Evolutionary conservation across 2,888 invertebrate genomes (phyloP), one percentile per base, ranked within the genome.

Genomic region (Apamea anceps): DNA sequence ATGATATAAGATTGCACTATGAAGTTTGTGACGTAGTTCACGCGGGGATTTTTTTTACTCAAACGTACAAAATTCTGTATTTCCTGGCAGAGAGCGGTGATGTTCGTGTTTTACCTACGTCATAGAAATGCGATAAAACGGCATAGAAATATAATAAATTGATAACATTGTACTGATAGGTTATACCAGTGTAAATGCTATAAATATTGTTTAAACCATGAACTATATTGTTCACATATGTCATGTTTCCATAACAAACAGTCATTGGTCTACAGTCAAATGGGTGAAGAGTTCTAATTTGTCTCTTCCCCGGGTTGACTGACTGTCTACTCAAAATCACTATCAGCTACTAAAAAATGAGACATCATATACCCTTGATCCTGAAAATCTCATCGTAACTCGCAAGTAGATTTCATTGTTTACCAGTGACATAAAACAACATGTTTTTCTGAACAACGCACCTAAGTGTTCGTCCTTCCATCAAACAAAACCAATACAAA

Each of bases 21-120:
- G 15, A 60, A 28, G 28, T 15, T 54, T 5, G 54, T 70, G 51
- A 48, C 82, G 84, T 72, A 51, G 42, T 18, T 18, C 37, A 32
- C 63, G 5, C 77, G 82, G 84, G 84, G 86, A 75, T 37, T 37
- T 48, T 82, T 51, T 80, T 82, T 21, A 12, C 37, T 45, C 3
- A 28, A 60, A 37, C 15, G 18, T 25, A 37, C n/a, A 37, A 25
- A 48, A 75, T 57, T 81, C 10, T 57, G 25, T 37, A 18, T 82
- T 82, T 82, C 25, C 45, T 57, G 5, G 42, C n/a, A 63, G 25
- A 15, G 10, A 66, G n/a, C 7, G 32, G 15, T 18, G n/a, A 18
- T 54, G 32, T 80, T 75, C 18, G 0, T 28, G 18, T n/a, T 72
- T 45, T 25, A 51, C 32, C 7, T 57, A 37, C 32, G 18, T 78